These are phyloP conservation scores for Calameuta filiformis DNA, from an alignment of 2,888 invertebrate genomes.

Conservation along the genomic window DNA sequence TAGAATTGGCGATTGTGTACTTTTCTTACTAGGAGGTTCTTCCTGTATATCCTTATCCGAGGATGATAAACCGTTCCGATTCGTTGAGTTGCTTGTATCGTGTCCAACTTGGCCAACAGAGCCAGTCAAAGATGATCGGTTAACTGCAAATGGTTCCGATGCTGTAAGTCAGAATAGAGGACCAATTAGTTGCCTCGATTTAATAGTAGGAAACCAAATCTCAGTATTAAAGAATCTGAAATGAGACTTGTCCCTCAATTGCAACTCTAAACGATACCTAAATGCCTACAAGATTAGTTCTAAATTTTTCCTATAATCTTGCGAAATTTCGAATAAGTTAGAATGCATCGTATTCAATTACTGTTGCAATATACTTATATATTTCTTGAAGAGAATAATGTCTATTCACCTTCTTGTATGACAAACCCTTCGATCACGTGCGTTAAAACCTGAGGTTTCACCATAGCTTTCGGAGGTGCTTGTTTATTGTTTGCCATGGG, in stretches of 20 bases:
- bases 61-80: slow-evolving; percentile 46
- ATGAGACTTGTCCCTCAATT: not conserved
- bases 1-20: slow-evolving; percentile 17
- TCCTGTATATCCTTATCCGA: slow-evolving; percentile 73
- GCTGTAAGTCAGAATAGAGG: slow-evolving; percentile 61
- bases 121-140: slow-evolving; percentile 68
- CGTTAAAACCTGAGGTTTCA: slow-evolving; percentile 94
- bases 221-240: not conserved
- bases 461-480: slow-evolving; percentile 87
- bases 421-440: slow-evolving; percentile 98
- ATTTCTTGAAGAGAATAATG: not conserved
- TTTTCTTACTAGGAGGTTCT: slow-evolving; percentile 81
- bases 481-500: slow-evolving; percentile 52
- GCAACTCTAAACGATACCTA: not conserved
- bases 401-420: slow-evolving; percentile 83
- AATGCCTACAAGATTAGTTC: not conserved
- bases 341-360: not conserved
- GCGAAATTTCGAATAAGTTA: not conserved
- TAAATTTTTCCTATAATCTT: not conserved
- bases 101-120: slow-evolving; percentile 51
- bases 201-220: not conserved
- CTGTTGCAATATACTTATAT: not conserved
- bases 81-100: slow-evolving; percentile 48
- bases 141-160: slow-evolving; percentile 89
- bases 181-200: not conserved